Base-by-base conservation (phyloP, 2,113 vertebrate species). In the Myiozetetes cayanensis region DNA sequence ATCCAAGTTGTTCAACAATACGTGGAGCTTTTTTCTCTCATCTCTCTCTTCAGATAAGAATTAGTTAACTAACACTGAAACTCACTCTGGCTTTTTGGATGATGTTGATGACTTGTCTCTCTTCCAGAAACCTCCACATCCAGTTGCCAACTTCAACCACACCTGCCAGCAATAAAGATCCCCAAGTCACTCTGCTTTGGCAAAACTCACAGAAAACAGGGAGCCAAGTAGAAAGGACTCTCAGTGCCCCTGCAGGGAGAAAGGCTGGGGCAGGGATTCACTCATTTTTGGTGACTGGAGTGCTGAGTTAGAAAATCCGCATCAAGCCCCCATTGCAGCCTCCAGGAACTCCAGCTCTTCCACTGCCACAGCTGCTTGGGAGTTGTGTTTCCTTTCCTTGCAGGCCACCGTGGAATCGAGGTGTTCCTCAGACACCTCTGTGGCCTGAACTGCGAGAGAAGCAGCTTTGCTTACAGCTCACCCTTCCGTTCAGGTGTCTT, bases 281-380 rank as follows among this genome's bases (percentile, higher is more conserved):
- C 43, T 55, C 37, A 15, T 25, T 73, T 23, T 12, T 8, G 0
- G 2, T 44, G 61, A 30, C 30, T 4, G 4, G 31, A 37, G 17
- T 10, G 7, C 56, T 10, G 4, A 28, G 41, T 50, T 41, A 53
- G 73, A 25, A 33, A 55, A 87, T 33, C 77, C 39, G 30, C 53
- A 50, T 13, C 0, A 1, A 70, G 41, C 18, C 31, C 37, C 33
- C 6, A 3, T 16, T 3, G 3, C 66, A 83, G 72, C n/a, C 39
- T 22, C 15, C 49, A 58, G 78, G 58, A 91, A 76, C 41, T 25
- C 39, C 12, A 1, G 30, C 59, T 73, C 53, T 31, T 33, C 79
- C 11, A 11, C 27, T 13, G 8, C 47, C 4, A 3, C 9, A 5
- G n/a, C 33, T 18, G n/a, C 52, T n/a, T 6, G 0, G 20, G 53